Conservation (phyloP, 2,888 invertebrate species). For the Girardia tigrina region DNA sequence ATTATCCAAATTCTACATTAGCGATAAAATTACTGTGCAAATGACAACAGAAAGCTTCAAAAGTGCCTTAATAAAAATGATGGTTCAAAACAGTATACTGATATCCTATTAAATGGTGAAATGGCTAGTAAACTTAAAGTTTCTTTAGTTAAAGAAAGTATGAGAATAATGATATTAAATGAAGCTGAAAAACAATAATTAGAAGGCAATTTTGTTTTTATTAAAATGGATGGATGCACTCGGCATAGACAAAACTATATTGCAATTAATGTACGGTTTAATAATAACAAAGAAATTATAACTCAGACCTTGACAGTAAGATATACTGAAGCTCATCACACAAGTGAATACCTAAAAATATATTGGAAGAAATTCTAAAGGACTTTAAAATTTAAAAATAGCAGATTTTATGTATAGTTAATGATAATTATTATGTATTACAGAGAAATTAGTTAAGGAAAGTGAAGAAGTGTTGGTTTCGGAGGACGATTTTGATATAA, state of each 20-base stretch:
- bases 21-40: background rate
- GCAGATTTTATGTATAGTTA: background rate
- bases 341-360: background rate
- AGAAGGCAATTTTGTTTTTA: background rate
- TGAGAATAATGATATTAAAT: background rate
- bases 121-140: background rate
- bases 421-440: too few relatives aligned
- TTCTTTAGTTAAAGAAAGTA: background rate
- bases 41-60: slow-evolving; percentile 19
- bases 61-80: background rate
- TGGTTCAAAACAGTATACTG: slow-evolving; percentile 17
- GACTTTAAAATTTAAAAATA: background rate
- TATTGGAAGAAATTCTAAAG: background rate
- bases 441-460: background rate
- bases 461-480: background rate
- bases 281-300: background rate
- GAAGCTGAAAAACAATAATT: background rate
- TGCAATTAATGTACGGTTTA: background rate
- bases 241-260: background rate
- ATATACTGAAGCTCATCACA: too few relatives aligned
- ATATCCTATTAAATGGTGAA: background rate
- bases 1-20: background rate
- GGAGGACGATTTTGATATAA: background rate
- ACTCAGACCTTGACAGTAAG: background rate
- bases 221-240: background rate